Conservation (phyloP, 2,113 vertebrate genomes). For the Haemorhous mexicanus region DNA sequence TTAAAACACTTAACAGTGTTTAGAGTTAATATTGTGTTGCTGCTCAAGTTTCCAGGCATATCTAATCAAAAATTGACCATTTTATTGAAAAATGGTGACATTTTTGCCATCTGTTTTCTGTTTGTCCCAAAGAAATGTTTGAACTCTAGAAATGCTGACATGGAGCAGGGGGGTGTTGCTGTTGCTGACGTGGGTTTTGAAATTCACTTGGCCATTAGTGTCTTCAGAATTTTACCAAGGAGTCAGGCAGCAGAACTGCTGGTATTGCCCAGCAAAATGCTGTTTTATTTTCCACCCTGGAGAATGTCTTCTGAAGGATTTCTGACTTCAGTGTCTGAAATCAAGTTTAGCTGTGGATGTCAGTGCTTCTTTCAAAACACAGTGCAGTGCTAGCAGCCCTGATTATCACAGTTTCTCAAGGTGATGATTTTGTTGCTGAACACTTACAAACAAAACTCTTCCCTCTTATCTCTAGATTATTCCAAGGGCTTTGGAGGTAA, state of each 20-base stretch:
- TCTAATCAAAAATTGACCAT: background rate
- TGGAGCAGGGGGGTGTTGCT: background rate
- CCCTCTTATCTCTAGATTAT: constrained; percentile 70
- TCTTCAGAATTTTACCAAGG: background rate
- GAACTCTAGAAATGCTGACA: background rate
- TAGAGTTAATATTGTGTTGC: background rate
- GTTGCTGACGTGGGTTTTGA: background rate
- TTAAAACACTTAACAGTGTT: background rate
- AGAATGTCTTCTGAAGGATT: background rate
- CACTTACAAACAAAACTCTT: background rate
- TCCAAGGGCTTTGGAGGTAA: constrained; percentile 80
- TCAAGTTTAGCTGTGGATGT: background rate
- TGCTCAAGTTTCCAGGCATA: background rate
- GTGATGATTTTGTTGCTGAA: background rate
- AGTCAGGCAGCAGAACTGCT: background rate
- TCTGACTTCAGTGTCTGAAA: background rate
- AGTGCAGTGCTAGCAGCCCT: background rate
- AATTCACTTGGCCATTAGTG: background rate
- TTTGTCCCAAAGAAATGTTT: background rate
- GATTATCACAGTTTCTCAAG: background rate
- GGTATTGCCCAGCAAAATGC: background rate
- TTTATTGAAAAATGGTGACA: background rate
- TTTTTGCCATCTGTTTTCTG: background rate
- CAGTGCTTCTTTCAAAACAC: background rate
- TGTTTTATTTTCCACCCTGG: background rate